These are phyloP conservation scores for Forbesichthys papilliferus DNA, from an alignment of 2,113 vertebrate genomes.

Conservation along the genomic window DNA sequence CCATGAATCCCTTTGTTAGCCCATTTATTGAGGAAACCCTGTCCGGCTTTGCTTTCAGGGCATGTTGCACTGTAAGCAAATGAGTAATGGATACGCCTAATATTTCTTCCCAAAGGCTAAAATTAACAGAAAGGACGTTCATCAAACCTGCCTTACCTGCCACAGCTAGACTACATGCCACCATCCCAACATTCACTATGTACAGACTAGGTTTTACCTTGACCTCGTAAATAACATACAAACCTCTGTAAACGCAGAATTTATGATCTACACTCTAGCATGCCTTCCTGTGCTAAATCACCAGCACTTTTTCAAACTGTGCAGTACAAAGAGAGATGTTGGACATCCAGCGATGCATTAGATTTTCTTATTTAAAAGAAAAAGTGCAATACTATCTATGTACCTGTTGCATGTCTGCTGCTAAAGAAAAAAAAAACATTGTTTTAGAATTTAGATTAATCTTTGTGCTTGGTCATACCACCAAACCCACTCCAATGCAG, in stretches of 20 bases:
- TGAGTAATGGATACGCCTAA: constrained; percentile 29
- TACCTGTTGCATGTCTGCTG: constrained; percentile 17
- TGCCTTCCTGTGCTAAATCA: constrained; percentile 63
- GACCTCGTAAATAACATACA: constrained; percentile 49
- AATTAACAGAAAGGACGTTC: constrained; percentile 33
- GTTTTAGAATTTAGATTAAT: constrained; percentile 45
- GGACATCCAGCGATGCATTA: constrained; percentile 11
- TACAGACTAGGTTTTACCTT: constrained; percentile 16
- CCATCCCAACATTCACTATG: constrained; percentile 26
- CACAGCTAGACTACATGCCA: constrained; percentile 26
- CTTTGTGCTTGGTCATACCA: constrained; percentile 44
- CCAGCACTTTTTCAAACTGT: constrained; percentile 6
- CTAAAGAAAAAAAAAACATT: constrained; percentile 21
- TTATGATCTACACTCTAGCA: constrained; percentile 43
- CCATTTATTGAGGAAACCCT: too few relatives aligned
- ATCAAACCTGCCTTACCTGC: constrained; percentile 41
- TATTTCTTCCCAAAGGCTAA: constrained; percentile 30
- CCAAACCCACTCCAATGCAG: constrained; percentile 47
- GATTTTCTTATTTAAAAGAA: constrained; percentile 12
- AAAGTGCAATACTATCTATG: constrained; percentile 29
- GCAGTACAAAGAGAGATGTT: constrained; percentile 24
- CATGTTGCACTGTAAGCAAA: too few relatives aligned
- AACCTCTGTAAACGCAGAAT: constrained; percentile 38
- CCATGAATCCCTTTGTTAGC: too few relatives aligned
- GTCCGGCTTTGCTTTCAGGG: too few relatives aligned